Conservation (phyloP, 2,888 invertebrate species). For the Trachelus tabidus region DNA sequence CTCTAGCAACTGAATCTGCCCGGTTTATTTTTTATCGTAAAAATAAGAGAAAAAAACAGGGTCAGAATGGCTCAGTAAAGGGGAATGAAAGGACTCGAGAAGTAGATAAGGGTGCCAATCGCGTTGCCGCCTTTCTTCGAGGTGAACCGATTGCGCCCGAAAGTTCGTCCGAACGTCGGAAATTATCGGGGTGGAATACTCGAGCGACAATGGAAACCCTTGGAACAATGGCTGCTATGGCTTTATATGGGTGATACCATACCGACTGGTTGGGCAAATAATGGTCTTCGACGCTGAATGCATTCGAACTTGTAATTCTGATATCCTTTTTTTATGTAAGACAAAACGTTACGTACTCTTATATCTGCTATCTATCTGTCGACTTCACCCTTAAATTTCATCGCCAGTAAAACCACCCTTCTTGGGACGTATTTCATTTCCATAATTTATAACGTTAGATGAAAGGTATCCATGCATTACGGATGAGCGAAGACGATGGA, state of each 20-base stretch:
- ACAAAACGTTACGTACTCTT: not conserved
- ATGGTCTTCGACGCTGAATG: not conserved
- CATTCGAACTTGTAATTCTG: not conserved
- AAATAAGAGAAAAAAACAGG: not conserved
- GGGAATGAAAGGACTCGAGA: not conserved
- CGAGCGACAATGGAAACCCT: not conserved
- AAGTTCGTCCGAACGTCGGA: not conserved
- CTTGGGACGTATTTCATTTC: not conserved
- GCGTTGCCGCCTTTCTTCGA: not conserved
- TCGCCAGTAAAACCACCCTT: not conserved
- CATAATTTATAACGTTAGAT: conserved; percentile 4
- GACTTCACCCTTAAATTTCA: not conserved
- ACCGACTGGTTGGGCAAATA: not conserved
- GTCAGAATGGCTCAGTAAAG: not conserved
- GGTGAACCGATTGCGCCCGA: not conserved
- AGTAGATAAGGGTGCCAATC: not conserved
- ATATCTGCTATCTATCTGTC: not conserved
- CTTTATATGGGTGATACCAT: not conserved
- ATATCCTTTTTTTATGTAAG: not conserved
- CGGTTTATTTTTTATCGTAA: not conserved
- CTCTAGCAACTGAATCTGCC: not conserved
- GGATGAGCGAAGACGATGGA: not conserved
- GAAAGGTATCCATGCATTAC: conserved; percentile 3
- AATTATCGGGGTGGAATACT: not conserved
- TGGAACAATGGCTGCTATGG: not conserved